Evolutionary conservation across 92 coral and sea anemone genomes (phyloP).

Genomic region (Parazoanthus atlanticus): DNA sequence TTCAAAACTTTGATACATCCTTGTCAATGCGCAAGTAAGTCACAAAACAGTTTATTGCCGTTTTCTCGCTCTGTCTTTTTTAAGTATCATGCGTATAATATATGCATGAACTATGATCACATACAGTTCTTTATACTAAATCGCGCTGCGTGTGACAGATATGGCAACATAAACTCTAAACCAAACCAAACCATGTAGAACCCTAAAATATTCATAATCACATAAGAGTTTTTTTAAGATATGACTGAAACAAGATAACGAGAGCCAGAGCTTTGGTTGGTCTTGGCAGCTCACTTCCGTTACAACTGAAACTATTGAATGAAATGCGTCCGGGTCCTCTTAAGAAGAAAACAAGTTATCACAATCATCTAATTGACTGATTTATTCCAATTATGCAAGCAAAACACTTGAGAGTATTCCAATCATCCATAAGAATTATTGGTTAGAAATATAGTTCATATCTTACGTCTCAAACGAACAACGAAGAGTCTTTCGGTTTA

Average conservation of each 20-base stretch:
- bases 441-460: background rate
- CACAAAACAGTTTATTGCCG: too few relatives aligned
- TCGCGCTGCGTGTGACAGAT: background rate
- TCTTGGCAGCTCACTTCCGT: background rate
- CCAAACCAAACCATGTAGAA: background rate
- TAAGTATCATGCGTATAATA: background rate
- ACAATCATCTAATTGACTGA: background rate
- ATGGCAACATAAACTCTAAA: background rate
- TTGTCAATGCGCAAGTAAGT: too few relatives aligned
- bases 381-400: conserved; percentile 2
- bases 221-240: background rate
- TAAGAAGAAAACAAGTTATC: background rate
- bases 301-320: background rate
- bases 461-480: background rate
- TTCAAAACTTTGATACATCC: too few relatives aligned
- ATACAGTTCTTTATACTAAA: background rate
- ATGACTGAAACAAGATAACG: background rate
- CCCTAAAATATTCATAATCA: background rate
- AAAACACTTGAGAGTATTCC: background rate
- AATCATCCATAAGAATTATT: background rate
- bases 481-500: background rate
- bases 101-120: conserved; percentile 9
- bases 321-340: background rate
- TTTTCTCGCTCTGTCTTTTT: too few relatives aligned
- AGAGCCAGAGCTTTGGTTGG: background rate